These are phyloP conservation scores for Dryadula phaetusa DNA, from an alignment of 2,888 invertebrate species.

Conservation along the genomic window DNA sequence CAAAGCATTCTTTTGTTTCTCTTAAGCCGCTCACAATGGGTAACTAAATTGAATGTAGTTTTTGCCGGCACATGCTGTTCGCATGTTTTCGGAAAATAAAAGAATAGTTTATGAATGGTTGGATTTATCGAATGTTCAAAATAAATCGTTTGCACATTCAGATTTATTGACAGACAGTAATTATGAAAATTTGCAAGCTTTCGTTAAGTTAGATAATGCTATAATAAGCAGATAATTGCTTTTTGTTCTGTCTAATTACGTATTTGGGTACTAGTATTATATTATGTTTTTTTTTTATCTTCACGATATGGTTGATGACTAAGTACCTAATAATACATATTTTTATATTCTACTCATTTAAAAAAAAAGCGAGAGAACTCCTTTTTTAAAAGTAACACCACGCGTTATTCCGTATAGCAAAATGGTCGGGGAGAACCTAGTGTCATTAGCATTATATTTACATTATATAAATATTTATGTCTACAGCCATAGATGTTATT, in stretches of 20 bases:
- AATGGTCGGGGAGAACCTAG: no score
- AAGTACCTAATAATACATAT: no score
- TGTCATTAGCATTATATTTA: no score
- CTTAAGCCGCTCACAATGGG: conserved; percentile 54
- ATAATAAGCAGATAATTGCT: neutral
- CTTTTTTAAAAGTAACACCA: no score
- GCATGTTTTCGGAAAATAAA: conserved; percentile 51
- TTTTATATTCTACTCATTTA: no score
- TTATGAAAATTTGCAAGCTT: conserved; percentile 20
- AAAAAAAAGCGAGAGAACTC: no score
- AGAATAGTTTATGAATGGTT: conserved; percentile 52
- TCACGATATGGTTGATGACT: no score
- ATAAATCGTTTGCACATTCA: conserved; percentile 43
- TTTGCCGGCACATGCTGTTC: conserved; percentile 55
- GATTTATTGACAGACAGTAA: conserved; percentile 45
- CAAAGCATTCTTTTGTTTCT: conserved; percentile 52
- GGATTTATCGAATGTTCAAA: conserved; percentile 50
- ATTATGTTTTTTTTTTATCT: neutral
- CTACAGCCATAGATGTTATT: neutral
- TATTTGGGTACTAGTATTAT: no score
- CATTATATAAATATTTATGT: no score
- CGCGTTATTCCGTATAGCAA: no score
- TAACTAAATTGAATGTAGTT: conserved; percentile 57
- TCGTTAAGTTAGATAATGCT: neutral
- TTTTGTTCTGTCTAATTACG: neutral